These are phyloP conservation scores for Myzus persicae DNA, from an alignment of 1,140 invertebrate genomes.

Conservation along the genomic window DNA sequence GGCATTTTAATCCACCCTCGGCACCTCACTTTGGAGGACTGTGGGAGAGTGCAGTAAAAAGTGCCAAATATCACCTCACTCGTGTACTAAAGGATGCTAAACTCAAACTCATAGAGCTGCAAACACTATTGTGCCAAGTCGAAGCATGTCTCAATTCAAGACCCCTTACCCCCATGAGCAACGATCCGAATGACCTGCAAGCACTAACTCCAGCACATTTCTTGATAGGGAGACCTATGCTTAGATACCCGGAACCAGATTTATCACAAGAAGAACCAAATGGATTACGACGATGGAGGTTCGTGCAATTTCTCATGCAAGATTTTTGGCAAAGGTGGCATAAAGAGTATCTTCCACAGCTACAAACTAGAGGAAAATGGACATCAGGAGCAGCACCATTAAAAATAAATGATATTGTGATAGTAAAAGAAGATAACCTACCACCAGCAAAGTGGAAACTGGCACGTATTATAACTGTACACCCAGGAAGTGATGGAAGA, in stretches of 20 bases:
- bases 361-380: neutral
- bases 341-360: neutral
- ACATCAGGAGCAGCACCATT: neutral
- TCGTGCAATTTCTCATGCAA: neutral
- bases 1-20: conserved; percentile 41
- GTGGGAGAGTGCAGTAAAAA: conserved; percentile 61
- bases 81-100: conserved; percentile 56
- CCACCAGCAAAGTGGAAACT: neutral
- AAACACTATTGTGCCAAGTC: conserved; percentile 60
- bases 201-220: conserved; percentile 62
- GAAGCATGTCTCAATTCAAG: conserved; percentile 61
- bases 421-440: neutral
- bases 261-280: neutral
- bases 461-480: neutral
- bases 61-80: conserved; percentile 61
- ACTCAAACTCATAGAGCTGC: conserved; percentile 60
- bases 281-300: neutral
- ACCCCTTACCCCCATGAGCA: too few species aligned
- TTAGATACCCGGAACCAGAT: neutral
- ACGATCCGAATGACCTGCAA: conserved; percentile 49
- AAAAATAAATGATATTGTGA: neutral
- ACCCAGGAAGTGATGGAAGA: neutral
- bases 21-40: conserved; percentile 57
- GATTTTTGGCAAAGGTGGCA: neutral
- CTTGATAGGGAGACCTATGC: conserved; percentile 59